Conservation (phyloP, 2,888 invertebrate genomes). For the Galeruca laticollis region DNA sequence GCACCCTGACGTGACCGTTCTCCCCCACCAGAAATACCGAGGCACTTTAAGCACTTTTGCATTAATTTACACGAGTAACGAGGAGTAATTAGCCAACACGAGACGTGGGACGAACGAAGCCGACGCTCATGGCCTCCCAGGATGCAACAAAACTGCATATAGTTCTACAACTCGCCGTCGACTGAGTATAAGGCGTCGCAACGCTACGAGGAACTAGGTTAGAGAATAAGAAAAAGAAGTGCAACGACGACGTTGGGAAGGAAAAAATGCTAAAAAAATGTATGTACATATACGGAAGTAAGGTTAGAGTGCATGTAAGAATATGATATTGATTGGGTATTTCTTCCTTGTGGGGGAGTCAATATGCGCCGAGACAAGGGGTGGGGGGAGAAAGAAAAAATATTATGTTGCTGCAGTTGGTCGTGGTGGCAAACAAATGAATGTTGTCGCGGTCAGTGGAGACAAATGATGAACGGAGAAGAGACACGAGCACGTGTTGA, state of each 20-base stretch:
- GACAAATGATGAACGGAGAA: slow-evolving; percentile 46
- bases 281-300: slow-evolving; percentile 68
- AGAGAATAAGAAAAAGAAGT: slow-evolving; percentile 66
- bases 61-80: slow-evolving; percentile 54
- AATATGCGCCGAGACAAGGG: slow-evolving; percentile 48
- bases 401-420: slow-evolving; percentile 51
- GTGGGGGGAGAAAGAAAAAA: slow-evolving; percentile 46
- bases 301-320: slow-evolving; percentile 65
- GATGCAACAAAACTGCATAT: slow-evolving; percentile 60
- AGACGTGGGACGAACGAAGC: slow-evolving; percentile 34
- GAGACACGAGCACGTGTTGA: slow-evolving; percentile 47
- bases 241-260: slow-evolving; percentile 56
- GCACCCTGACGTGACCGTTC: slow-evolving; percentile 43
- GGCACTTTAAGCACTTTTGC: slow-evolving; percentile 51
- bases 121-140: slow-evolving; percentile 42
- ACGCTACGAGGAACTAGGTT: slow-evolving; percentile 65
- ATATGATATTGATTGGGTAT: slow-evolving; percentile 68
- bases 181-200: slow-evolving; percentile 62
- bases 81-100: slow-evolving; percentile 44
- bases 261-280: slow-evolving; percentile 65
- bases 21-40: slow-evolving; percentile 47
- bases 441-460: slow-evolving; percentile 52
- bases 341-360: slow-evolving; percentile 58
- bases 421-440: slow-evolving; percentile 50
- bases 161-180: slow-evolving; percentile 64